A percentile compares a stretch with the other conserved stretches of the same genome.
Conservation (phyloP, 2,113 vertebrate genomes). For the Numenius arquata region DNA sequence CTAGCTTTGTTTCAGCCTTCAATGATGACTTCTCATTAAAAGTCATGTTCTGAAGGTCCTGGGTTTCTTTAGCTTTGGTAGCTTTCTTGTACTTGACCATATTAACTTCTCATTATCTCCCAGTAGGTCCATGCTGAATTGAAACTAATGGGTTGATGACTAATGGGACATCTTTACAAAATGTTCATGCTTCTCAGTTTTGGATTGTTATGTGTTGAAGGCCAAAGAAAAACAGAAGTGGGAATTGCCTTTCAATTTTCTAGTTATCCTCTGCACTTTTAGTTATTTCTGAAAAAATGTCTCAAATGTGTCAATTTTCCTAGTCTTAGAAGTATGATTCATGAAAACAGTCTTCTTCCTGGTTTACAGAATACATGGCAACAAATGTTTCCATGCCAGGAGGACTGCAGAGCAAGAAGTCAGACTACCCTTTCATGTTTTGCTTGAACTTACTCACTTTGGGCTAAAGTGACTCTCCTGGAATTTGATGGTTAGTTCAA, state of each 20-base stretch:
- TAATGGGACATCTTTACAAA: no score
- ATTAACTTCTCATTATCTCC: not conserved
- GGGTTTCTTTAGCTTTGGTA: not conserved
- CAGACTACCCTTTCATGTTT: not conserved
- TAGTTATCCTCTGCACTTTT: not conserved
- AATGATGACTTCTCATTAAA: not conserved
- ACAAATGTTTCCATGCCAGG: not conserved
- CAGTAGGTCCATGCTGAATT: not conserved
- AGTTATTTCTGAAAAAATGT: not conserved
- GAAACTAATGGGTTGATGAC: not conserved
- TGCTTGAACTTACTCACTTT: not conserved
- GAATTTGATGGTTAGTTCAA: not conserved
- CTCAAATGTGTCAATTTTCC: not conserved
- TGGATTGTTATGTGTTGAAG: not conserved
- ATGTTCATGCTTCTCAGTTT: not conserved
- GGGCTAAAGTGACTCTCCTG: not conserved
- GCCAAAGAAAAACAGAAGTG: not conserved
- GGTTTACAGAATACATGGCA: not conserved
- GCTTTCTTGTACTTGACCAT: not conserved
- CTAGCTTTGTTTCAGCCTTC: not conserved
- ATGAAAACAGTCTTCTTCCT: not conserved
- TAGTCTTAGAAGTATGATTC: not conserved
- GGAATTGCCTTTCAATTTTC: not conserved
- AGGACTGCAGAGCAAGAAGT: not conserved
- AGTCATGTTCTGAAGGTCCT: not conserved